Evolutionary conservation across 2,888 invertebrate species (phyloP).

Genomic region (Hemaris fuciformis): DNA sequence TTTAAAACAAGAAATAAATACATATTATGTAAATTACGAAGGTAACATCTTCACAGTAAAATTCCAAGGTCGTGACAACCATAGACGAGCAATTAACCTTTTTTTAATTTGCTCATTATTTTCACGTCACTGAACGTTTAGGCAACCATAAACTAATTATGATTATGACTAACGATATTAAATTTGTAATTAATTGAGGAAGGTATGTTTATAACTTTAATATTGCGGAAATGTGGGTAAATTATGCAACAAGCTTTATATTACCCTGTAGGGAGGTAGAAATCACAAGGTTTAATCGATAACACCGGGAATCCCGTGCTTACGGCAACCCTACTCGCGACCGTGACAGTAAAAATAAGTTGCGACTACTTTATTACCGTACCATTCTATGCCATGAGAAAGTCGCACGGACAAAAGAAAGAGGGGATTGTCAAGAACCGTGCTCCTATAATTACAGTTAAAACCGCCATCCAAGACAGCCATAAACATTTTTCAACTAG

Average conservation of each 20-base stretch:
- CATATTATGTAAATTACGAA: neutral
- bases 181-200: neutral
- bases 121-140: neutral
- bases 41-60: neutral
- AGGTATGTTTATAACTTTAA: neutral
- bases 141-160: neutral
- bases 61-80: neutral
- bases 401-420: conserved; percentile 34
- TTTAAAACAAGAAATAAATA: too few species aligned
- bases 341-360: conserved; percentile 15
- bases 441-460: conserved; percentile 15
- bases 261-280: neutral
- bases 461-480: conserved; percentile 10
- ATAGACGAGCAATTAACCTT: neutral
- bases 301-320: conserved; percentile 2
- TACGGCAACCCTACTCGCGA: neutral
- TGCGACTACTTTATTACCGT: conserved; percentile 27
- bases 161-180: neutral
- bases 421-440: conserved; percentile 11
- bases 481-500: conserved; percentile 6
- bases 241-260: neutral
- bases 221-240: neutral
- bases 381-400: conserved; percentile 34
- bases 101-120: neutral
- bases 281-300: neutral